Conservation (phyloP, 1,140 invertebrate genomes). For the Trichoplusia ni region DNA sequence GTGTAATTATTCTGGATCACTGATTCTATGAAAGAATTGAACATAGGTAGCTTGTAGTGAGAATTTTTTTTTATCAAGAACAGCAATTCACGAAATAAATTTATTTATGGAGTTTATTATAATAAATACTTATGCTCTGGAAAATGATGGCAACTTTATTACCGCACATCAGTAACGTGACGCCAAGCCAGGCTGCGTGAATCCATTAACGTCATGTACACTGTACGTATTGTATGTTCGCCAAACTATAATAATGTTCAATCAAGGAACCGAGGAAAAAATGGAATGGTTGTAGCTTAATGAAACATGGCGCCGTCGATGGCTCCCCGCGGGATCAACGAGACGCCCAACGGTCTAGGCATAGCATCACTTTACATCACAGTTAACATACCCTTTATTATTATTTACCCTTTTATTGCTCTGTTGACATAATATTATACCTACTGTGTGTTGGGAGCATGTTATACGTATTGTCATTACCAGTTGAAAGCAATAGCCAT, state of each 20-base stretch:
- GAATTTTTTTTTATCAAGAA: too few species aligned
- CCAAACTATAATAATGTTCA: slow-evolving; percentile 4
- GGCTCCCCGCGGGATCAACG: slow-evolving; percentile 45
- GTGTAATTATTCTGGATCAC: too few species aligned
- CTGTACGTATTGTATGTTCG: background rate
- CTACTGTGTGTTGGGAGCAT: too few species aligned
- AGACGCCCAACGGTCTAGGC: slow-evolving; percentile 62
- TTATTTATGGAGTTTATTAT: too few species aligned
- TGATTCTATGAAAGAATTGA: too few species aligned
- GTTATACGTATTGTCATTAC: too few species aligned
- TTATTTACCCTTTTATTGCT: background rate
- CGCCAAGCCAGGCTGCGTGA: background rate
- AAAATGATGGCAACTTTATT: background rate
- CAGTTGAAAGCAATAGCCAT: too few species aligned
- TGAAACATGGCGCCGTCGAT: slow-evolving; percentile 50
- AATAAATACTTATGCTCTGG: background rate
- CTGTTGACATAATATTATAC: background rate
- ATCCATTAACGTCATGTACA: slow-evolving; percentile 11
- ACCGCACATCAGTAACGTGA: background rate
- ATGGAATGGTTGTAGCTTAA: slow-evolving; percentile 24
- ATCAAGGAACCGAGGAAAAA: background rate
- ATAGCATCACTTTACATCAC: slow-evolving; percentile 38
- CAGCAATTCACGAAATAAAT: too few species aligned
- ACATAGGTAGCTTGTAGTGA: too few species aligned
- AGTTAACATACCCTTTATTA: background rate